Base-by-base conservation (phyloP, 2,113 vertebrate genomes). In the Vombatus ursinus region DNA sequence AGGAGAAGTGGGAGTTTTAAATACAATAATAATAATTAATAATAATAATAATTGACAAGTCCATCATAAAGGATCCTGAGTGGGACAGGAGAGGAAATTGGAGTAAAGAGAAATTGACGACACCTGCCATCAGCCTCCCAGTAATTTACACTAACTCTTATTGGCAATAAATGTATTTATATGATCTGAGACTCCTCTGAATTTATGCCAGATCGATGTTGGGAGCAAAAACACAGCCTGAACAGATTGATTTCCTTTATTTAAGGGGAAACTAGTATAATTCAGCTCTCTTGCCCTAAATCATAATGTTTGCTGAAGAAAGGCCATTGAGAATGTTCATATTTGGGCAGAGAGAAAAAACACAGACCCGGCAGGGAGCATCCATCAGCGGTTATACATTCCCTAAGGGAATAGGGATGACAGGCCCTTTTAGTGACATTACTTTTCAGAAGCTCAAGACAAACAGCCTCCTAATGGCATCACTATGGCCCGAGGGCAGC, bases 201-300 rank as follows among this genome's bases (percentile, higher is more conserved):
- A 84, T 84, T 84, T 84, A 84, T 84, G n/a, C 68, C 68, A 44
- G 68, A 84, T 84, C n/a, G 16, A 84, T 84, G 68, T 84, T 19
- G n/a, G n/a, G 19, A 84, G 68, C 68, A 84, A 84, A 84, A 84
- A 84, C 1, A n/a, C 68, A 84, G 68, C 6, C 68, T 84, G 68
- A 84, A 84, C 68, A 84, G 68, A 84, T 84, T 84, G 68, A 84
- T 84, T 84, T 84, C 68, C 68, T 84, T 84, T 84, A 84, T 84
- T 84, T 84, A 84, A 84, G 37, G 68, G n/a, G 68, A 84, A 84
- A 84, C n/a, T 84, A 84, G 68, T 44, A 84, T 84, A 84, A 84
- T 84, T 84, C 68, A 84, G 68, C 68, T 44, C 68, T 84, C 68
- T 84, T 84, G 68, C 68, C 68, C 68, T 84, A 84, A 77, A 84